A percentile compares a stretch with the other conserved stretches of the same genome.
phyloP scores from a whole-genome alignment of 2,113 vertebrate genomes.

The Lota lota region DNA sequence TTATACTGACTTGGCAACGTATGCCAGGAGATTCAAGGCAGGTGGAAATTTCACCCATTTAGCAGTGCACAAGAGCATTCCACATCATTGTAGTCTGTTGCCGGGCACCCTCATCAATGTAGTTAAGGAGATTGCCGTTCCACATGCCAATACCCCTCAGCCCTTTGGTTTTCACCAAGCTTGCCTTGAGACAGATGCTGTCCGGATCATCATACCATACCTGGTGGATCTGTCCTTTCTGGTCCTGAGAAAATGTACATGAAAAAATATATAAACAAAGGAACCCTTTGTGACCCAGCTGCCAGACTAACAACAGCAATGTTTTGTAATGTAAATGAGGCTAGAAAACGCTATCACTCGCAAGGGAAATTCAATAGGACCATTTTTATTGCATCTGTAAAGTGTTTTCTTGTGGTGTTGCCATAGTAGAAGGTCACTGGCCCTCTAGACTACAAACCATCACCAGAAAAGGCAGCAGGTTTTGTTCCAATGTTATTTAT shows the following conservation, averaged over 20 bases:
- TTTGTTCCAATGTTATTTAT: slow-evolving; percentile 12
- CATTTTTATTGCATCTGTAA: slow-evolving; percentile 9
- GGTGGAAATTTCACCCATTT: slow-evolving; percentile 29
- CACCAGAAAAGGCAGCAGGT: slow-evolving; percentile 1
- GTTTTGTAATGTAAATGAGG: neutral
- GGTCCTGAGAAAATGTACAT: slow-evolving; percentile 69
- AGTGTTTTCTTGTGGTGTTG: slow-evolving; percentile 15
- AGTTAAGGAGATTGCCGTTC: slow-evolving; percentile 88
- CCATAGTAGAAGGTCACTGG: neutral
- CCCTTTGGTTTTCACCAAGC: slow-evolving; percentile 66
- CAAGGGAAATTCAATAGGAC: neutral
- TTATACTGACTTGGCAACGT: slow-evolving; percentile 41
- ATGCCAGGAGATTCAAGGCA: slow-evolving; percentile 11
- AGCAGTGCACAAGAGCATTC: slow-evolving; percentile 77
- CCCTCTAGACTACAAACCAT: slow-evolving; percentile 3
- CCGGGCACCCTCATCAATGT: slow-evolving; percentile 72
- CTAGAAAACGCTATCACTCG: neutral
- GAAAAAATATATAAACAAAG: slow-evolving; percentile 9
- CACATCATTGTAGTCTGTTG: slow-evolving; percentile 87
- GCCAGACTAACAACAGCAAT: neutral
- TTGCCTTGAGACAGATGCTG: slow-evolving; percentile 85
- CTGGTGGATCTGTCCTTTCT: slow-evolving; percentile 80
- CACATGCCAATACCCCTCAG: slow-evolving; percentile 93
- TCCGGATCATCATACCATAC: slow-evolving; percentile 91
- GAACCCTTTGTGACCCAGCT: neutral